Evolutionary conservation across 2,888 invertebrate species (phyloP), one percentile per base, ranked within the genome.

Genomic region (Habrosyne pyritoides): DNA sequence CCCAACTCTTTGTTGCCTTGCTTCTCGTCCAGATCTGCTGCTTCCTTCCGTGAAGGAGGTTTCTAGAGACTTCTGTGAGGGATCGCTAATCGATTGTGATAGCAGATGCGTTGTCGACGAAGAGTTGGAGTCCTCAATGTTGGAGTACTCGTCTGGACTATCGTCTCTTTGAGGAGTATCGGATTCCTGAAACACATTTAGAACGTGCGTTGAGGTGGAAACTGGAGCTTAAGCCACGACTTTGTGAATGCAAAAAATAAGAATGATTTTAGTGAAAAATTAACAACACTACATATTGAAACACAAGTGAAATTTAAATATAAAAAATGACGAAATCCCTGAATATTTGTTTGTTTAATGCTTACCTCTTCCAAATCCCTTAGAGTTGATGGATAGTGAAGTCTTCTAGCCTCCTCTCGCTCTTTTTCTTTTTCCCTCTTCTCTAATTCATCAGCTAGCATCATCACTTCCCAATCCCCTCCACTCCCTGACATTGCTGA

Each of bases 401-500:
- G 84, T 53, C 87, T 77, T 30, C 87, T 78, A 1, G 69, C 71
- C 21, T 89, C 89, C 57, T 89, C 89, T 53, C 83, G 72, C 53
- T 82, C 88, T 51, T 84, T 86, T 57, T 90, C 88, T 8, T 88
- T 75, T 66, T 94, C 94, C 54, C 94, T 87, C 53, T 93, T 93
- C 62, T 95, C 95, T 65, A 96, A 89, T 79, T 96, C 95, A 63
- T 95, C 94, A 0, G 96, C 96, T 36, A 97, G 84, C 96, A 96
- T 95, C 81, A 94, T 94, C 0, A 96, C 95, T 81, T 97, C 96
- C 96, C 96, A 96, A 74, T 96, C 95, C 61, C 95, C 94, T 60
- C 93, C 93, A 55, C 85, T 83, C 0, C 87, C 91, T 61, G 82
- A 66, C 57, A 83, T 57, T n/a, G 63, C 74, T 80, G 47, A 14